Base-by-base conservation (phyloP, 1,140 invertebrate genomes). In the Trichoplusia ni region DNA sequence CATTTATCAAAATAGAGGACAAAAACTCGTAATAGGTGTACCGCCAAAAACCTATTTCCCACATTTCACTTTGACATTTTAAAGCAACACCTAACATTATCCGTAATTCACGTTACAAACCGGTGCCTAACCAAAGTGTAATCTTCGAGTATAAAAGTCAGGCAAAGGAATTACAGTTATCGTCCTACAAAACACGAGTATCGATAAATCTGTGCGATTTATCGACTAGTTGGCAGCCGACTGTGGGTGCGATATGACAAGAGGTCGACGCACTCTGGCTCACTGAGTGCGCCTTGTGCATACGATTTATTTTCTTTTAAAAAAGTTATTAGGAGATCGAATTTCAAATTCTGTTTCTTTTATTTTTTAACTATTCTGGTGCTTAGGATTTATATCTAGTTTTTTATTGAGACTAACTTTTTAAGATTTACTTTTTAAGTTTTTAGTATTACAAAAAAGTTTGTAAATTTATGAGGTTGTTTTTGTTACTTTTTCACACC, bases 181-280 rank as follows among this genome's bases (percentile, higher is more conserved):
- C 56, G 42, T 23, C 53, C 53, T 27, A 58, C 53, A 58, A 42
- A 47, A 27, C 25, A 58, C 38, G 33, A 42, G 37, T 58, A 58
- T 58, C 53, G 53, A 58, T 58, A 58, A 58, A 58, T 58, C 51
- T 19, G 18, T 29, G 19, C 21, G 38, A 58, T 46, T 60, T 60
- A 60, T 60, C 56, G 56, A 60, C 56, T 60, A 13, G 56, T 14
- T 21, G 29, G 13, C 56, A 60, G 27, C 56, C 42, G 38, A 14
- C 53, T 46, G 14, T 13, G 18, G 31, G 56, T 60, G 56, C 56
- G 56, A 60, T 60, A 60, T 60, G 56, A 47, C 56, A 46, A 46
- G 56, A 40, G 56, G 42, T 60, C 56, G 47, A 47, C 42, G 56
- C 31, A 8, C 56, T 60, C 56, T 46, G 1, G 16, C 4, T 16